A percentile compares a stretch with the other conserved stretches of the same genome.
Evolutionary conservation across 2,888 invertebrate genomes (phyloP).

Genomic region (Resseliella maxima): DNA sequence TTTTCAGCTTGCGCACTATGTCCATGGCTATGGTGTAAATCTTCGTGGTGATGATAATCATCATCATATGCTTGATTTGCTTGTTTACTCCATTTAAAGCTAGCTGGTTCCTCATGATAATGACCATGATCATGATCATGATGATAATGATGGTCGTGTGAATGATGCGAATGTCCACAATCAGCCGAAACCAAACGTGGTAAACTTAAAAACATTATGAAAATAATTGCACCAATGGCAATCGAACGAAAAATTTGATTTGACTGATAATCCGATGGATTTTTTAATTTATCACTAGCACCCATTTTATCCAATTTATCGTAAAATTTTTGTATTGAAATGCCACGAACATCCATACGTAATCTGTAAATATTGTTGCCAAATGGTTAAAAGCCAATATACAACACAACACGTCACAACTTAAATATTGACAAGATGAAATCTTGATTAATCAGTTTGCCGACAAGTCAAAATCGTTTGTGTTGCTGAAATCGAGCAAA

Average conservation of each 20-base stretch:
- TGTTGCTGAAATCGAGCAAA: too few species aligned
- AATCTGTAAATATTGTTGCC: not conserved
- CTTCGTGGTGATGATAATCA: constrained; percentile 59
- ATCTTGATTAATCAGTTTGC: too few species aligned
- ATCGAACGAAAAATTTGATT: constrained; percentile 56
- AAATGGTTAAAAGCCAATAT: not conserved
- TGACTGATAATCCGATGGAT: not conserved
- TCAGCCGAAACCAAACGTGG: constrained; percentile 67
- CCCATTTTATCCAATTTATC: not conserved
- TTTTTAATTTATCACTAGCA: not conserved
- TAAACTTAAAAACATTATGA: constrained; percentile 64
- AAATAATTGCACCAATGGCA: constrained; percentile 62
- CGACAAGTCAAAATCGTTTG: too few species aligned
- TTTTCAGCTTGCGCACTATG: constrained; percentile 54
- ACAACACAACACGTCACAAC: constrained; percentile 38
- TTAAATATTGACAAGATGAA: constrained; percentile 2
- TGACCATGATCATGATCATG: constrained; percentile 62
- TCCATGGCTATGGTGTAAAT: constrained; percentile 58
- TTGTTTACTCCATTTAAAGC: constrained; percentile 84
- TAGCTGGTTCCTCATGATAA: constrained; percentile 71
- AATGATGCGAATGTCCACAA: constrained; percentile 66
- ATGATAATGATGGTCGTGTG: constrained; percentile 62
- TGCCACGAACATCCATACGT: not conserved
- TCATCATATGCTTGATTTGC: constrained; percentile 70
- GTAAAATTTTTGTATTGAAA: not conserved